A percentile compares a stretch with the other conserved stretches of the same genome.
Conservation (phyloP, 2,888 invertebrate species). For the Sinhomidia bicolor region DNA sequence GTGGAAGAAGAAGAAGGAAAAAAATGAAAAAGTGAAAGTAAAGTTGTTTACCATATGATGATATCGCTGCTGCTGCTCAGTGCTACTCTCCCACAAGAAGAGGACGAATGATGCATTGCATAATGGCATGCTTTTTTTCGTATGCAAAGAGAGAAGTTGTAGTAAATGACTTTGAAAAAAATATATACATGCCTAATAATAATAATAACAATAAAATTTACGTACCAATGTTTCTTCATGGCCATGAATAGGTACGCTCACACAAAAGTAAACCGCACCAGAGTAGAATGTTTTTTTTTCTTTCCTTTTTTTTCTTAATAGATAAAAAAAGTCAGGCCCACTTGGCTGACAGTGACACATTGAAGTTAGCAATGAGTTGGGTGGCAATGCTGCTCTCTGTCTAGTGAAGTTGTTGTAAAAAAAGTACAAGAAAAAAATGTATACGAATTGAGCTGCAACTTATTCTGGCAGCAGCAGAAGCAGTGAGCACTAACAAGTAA, state of each 20-base stretch:
- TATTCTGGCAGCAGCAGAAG: not conserved
- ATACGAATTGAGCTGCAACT: constrained; percentile 8
- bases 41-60: not conserved
- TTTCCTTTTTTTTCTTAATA: constrained; percentile 13
- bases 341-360: constrained; percentile 61
- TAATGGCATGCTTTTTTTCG: not conserved
- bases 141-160: not conserved
- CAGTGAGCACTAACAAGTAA: not conserved
- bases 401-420: not conserved
- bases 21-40: constrained; percentile 15
- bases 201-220: no score
- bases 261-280: not conserved
- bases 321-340: constrained; percentile 47
- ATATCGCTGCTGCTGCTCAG: not conserved
- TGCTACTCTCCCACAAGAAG: no score
- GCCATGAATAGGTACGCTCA: not conserved
- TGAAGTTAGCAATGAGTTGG: constrained; percentile 32
- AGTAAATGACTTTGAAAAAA: no score
- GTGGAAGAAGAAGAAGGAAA: no score
- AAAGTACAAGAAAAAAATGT: no score
- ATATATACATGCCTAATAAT: no score
- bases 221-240: not conserved
- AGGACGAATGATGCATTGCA: not conserved
- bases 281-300: not conserved
- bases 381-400: constrained; percentile 9